phyloP scores from a whole-genome alignment of 2,888 invertebrate species.

The Drosophila algonquin region DNA sequence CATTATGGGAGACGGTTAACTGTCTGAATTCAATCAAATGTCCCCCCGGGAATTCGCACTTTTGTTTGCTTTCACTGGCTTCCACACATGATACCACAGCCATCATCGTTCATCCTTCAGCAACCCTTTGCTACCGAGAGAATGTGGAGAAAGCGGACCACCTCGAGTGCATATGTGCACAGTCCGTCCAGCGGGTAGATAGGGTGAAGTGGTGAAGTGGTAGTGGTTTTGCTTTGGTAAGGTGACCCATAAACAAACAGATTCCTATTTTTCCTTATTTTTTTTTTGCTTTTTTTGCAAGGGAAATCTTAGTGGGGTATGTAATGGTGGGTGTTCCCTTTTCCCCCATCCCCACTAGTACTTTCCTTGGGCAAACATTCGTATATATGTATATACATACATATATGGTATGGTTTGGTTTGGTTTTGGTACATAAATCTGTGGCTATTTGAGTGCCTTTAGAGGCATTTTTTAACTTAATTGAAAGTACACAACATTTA shows the following conservation, averaged over 20 bases:
- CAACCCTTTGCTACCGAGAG: constrained; percentile 68
- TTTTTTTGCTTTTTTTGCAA: constrained; percentile 42
- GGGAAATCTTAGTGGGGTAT: constrained; percentile 25
- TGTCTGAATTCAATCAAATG: constrained; percentile 79
- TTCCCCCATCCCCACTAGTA: not conserved
- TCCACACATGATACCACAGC: constrained; percentile 65
- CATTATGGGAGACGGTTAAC: constrained; percentile 63
- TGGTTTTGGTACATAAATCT: constrained; percentile 37
- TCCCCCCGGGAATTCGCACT: constrained; percentile 73
- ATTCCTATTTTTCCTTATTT: constrained; percentile 42
- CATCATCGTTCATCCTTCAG: constrained; percentile 30
- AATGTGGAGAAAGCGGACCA: constrained; percentile 63
- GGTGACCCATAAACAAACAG: constrained; percentile 80
- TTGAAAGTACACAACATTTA: constrained; percentile 69
- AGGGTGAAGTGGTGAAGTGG: constrained; percentile 4
- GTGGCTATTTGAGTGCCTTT: constrained; percentile 38
- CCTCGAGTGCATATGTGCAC: constrained; percentile 48
- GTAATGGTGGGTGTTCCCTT: too few species aligned
- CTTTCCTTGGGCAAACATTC: constrained; percentile 11
- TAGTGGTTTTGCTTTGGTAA: constrained; percentile 39
- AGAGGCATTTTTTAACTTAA: constrained; percentile 48
- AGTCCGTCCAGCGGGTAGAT: constrained; percentile 59
- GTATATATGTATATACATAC: constrained; percentile 2
- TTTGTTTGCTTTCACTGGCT: constrained; percentile 62
- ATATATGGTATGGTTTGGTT: constrained; percentile 51